Evolutionary conservation across 2,888 invertebrate genomes (phyloP).

Genomic region (Cordilura impudica): DNA sequence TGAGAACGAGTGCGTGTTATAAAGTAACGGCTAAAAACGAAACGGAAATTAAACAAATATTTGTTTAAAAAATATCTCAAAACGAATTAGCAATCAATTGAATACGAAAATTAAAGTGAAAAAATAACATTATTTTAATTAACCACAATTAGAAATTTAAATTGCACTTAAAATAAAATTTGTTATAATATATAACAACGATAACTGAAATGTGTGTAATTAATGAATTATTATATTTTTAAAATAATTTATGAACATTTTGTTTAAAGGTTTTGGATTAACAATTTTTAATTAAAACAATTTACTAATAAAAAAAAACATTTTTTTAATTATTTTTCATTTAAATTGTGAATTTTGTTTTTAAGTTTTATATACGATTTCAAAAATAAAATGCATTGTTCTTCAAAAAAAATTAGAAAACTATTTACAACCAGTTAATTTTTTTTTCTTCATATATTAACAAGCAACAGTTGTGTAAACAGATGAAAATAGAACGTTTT

Average conservation of each 20-base stretch:
- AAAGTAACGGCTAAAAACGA: constrained; percentile 32
- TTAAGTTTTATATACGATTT: not conserved
- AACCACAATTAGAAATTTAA: not conserved
- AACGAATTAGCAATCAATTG: not conserved
- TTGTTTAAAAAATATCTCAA: not conserved
- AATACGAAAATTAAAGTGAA: constrained; percentile 12
- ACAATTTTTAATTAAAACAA: too few species aligned
- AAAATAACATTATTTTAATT: constrained; percentile 9
- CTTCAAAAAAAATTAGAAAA: not conserved
- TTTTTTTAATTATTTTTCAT: too few species aligned
- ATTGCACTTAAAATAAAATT: constrained; percentile 41
- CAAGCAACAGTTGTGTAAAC: constrained; percentile 56
- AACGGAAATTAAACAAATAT: constrained; percentile 38
- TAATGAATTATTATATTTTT: constrained; percentile 22
- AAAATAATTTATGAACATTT: too few species aligned
- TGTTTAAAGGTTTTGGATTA: too few species aligned
- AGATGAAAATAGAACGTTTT: constrained; percentile 42
- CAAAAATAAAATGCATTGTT: constrained; percentile 5
- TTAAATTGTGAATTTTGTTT: not conserved
- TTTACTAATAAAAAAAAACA: too few species aligned
- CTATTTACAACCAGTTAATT: constrained; percentile 9
- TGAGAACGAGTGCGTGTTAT: constrained; percentile 52
- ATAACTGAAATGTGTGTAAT: constrained; percentile 47
- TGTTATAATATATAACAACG: constrained; percentile 21
- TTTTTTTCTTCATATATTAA: too few species aligned